Evolutionary conservation across 1,140 invertebrate species (phyloP), one percentile per base, ranked within the genome.

Genomic region (Hormaphis cornu): DNA sequence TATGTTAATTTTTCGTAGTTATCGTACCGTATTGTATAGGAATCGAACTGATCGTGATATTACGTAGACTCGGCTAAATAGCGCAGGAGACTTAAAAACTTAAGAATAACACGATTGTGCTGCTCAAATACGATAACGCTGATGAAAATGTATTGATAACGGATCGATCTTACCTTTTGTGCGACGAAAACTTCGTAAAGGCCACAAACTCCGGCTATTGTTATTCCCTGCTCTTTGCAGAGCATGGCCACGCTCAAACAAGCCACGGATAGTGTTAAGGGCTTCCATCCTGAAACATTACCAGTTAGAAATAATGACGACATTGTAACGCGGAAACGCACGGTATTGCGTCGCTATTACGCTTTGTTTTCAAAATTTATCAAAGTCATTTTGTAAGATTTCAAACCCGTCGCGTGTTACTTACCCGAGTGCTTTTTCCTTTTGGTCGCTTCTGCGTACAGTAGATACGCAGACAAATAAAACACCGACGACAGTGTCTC

Each of bases 221-320:
- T 98, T 76, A 98, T 97, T 72, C 95, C 95, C 79, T 98, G 95
- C 78, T 98, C 96, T 80, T 98, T 98, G 80, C 93, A 94, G 71
- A 95, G 81, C 89, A 95, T 94, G 24, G 91, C 90, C 28, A 87
- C 85, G 59, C 86, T 86, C 54, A 88, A 89, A 73, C 84, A 88
- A 66, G 85, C 76, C 78, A 89, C 86, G 72, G 87, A 88, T 50
- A 87, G 81, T n/a, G 82, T 79, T 72, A 92, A 78, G 74, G 84
- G 84, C 48, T 81, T 82, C 90, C 89, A 92, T 59, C 86, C 89
- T 90, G 78, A 40, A 81, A 82, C 2, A n/a, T n/a, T n/a, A n/a
- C n/a, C n/a, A n/a, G n/a, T n/a, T n/a, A n/a, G n/a, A 7, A 63
- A 46, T 33, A 40, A 37, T 56, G 14, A 6, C 14, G 1, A 18